A percentile compares a stretch with the other conserved stretches of the same genome.
Conservation (phyloP, 2,113 vertebrate species). For the Forbesichthys papilliferus region DNA sequence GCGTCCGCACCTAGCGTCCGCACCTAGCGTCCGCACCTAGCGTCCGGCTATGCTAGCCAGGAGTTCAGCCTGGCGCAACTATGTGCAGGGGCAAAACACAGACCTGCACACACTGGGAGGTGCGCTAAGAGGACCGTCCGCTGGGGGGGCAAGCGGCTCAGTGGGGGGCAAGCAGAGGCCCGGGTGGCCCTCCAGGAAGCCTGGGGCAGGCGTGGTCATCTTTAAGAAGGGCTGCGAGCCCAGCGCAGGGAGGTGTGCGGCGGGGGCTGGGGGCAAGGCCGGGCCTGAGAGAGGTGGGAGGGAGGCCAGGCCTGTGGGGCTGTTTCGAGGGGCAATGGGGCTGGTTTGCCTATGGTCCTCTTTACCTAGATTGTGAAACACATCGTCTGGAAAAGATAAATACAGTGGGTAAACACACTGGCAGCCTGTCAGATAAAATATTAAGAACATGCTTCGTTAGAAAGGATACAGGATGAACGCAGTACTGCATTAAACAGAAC, state of each 20-base stretch:
- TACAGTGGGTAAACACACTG: background rate
- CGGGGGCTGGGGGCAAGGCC: conserved; percentile 79
- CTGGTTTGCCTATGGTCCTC: conserved; percentile 87
- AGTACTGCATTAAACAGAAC: background rate
- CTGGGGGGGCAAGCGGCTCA: conserved; percentile 78
- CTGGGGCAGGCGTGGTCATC: conserved; percentile 82
- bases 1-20: too few species aligned
- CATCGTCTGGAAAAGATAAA: conserved; percentile 80
- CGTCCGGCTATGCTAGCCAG: background rate
- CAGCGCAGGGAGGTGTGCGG: conserved; percentile 84
- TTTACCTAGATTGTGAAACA: conserved; percentile 91
- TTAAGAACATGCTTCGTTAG: too few species aligned
- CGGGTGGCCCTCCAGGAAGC: conserved; percentile 87
- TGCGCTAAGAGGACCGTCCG: conserved; percentile 85
- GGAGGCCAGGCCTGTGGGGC: conserved; percentile 83
- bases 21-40: background rate
- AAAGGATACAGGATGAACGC: too few species aligned
- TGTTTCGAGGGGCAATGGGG: conserved; percentile 82
- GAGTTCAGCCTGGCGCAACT: too few species aligned
- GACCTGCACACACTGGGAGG: conserved; percentile 96
- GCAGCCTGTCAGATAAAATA: background rate
- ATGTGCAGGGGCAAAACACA: conserved; percentile 27
- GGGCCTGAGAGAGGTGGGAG: conserved; percentile 84
- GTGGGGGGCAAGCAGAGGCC: conserved; percentile 84
- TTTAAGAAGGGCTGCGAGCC: conserved; percentile 86